phyloP scores from a whole-genome alignment of 2,797 vertebrate genomes.

The Hemitrygon akajei region DNA sequence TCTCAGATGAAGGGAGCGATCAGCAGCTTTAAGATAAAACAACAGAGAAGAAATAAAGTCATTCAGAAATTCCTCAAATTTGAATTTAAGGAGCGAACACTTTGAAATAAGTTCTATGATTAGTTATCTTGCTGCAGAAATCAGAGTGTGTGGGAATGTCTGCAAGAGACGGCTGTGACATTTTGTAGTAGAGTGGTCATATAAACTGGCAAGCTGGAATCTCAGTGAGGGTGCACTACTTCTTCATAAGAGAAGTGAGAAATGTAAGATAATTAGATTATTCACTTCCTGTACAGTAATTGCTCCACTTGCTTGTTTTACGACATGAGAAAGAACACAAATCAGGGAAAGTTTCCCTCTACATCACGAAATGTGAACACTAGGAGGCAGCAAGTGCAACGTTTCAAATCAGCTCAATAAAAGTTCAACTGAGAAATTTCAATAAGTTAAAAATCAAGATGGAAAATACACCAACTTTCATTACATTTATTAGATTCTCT shows the following conservation, averaged over 20 bases:
- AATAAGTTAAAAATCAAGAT: not conserved
- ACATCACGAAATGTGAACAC: not conserved
- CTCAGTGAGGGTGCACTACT: not conserved
- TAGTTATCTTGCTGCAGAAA: not conserved
- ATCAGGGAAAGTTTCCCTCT: not conserved
- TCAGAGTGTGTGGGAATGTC: not conserved
- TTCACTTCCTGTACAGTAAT: not conserved
- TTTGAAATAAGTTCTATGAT: not conserved
- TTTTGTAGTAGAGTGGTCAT: not conserved
- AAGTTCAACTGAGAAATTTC: not conserved
- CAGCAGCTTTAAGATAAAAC: not conserved
- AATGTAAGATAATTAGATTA: not conserved
- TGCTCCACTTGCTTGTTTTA: not conserved
- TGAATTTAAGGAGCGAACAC: not conserved
- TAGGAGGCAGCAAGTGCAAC: not conserved
- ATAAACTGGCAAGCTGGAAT: not conserved
- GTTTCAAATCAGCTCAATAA: not conserved
- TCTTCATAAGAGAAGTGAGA: not conserved
- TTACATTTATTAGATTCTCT: not conserved
- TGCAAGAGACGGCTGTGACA: not conserved
- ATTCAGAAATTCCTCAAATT: not conserved
- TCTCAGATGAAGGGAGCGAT: not conserved
- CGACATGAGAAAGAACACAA: not conserved
- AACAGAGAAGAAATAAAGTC: not conserved
- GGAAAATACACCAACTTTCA: not conserved